Base-by-base conservation (phyloP, 2,113 vertebrate genomes). In the Edolisoma coerulescens region DNA sequence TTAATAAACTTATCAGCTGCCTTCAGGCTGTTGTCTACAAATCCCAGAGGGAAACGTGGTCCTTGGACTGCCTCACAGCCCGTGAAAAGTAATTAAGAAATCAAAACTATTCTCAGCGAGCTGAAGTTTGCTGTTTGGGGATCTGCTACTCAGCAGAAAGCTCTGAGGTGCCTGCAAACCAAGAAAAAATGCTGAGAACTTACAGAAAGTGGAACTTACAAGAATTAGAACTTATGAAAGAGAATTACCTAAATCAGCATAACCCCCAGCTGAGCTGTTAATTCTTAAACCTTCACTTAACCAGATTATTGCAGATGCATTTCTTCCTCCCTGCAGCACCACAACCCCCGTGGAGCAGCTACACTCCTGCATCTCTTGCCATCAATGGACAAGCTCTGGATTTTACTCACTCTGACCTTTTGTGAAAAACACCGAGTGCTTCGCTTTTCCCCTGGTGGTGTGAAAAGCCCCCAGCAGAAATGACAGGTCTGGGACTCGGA, bases 1-100 rank as follows among this genome's bases (percentile, higher is more conserved):
- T 89, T 87, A 90, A 93, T 89, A 92, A 96, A 95, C 86, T 96
- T 97, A 96, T 86, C 92, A 81, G 83, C 64, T 84, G 54, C 71
- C 60, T 95, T 89, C 93, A 93, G 86, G 60, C 71, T 95, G 59
- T 74, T 90, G 76, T 84, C 71, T 90, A 5, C 60, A 60, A 90
- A 89, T 78, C 95, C 78, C 86, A n/a, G 73, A 32, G 68, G 88
- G 28, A 54, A 87, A 50, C 0, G 1, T 21, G 52, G 64, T 73
- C 80, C 89, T 80, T 78, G 69, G 60, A 30, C 44, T 71, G 84
- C 57, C 24, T 87, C 60, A 30, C 39, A 90, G 83, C 21, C 52
- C 24, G 1, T 59, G 94, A 47, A 92, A 92, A 95, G 60, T 77
- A 93, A 96, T 93, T 97, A 96, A 94, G 89, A 90, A 93, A 89